A percentile compares a stretch with the other conserved stretches of the same genome.
These are phyloP conservation scores for Luscinia luscinia DNA, from an alignment of 2,797 vertebrate species.

Conservation along the genomic window DNA sequence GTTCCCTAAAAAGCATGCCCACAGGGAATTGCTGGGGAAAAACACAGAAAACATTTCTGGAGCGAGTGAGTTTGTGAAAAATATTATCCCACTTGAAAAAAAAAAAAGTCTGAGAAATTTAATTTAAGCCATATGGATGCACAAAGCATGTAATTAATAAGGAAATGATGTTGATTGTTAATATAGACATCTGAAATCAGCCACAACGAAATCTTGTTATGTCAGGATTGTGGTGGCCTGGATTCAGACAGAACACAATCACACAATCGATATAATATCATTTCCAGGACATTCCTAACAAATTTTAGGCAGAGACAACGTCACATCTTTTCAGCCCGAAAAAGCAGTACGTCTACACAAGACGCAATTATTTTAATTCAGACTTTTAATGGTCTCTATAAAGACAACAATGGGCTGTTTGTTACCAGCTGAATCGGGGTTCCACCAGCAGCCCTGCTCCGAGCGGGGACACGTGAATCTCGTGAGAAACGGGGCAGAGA, in stretches of 20 bases:
- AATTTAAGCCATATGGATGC: conserved; percentile 34
- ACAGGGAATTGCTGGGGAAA: not conserved
- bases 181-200: conserved; percentile 53
- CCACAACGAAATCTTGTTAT: conserved; percentile 15
- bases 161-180: conserved; percentile 51
- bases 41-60: not conserved
- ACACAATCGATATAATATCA: not conserved
- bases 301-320: not conserved
- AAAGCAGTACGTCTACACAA: not conserved
- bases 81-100: not conserved
- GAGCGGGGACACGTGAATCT: accelerated
- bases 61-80: not conserved
- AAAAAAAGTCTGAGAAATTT: not conserved
- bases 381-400: not conserved
- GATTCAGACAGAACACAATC: not conserved
- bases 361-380: conserved; percentile 31
- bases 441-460: accelerated
- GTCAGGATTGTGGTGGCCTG: conserved; percentile 1
- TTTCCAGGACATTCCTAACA: conserved; percentile 14
- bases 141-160: conserved; percentile 52
- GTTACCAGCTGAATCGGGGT: not conserved
- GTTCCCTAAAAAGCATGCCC: conserved; percentile 27
- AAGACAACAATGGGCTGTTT: conserved; percentile 34
- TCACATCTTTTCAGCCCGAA: not conserved
- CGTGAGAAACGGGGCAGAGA: accelerated